phyloP scores from a whole-genome alignment of 1,140 invertebrate genomes.

The Medauroidea extradentata region DNA sequence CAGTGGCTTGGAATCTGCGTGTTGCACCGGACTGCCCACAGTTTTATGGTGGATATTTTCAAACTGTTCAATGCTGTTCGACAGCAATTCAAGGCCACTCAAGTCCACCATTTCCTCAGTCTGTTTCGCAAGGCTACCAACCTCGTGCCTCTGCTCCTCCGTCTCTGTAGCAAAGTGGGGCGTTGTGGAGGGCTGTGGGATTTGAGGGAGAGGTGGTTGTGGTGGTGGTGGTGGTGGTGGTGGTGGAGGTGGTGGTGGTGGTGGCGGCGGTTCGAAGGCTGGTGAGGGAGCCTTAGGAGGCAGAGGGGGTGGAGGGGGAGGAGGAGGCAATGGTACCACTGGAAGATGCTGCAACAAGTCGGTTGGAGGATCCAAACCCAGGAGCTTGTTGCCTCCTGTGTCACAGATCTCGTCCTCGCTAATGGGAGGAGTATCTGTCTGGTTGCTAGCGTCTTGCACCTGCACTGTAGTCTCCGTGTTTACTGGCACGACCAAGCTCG shows the following conservation, averaged over 20 bases:
- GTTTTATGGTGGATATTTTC: conserved; percentile 36
- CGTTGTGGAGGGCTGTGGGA: too few relatives aligned
- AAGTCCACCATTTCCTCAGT: conserved; percentile 52
- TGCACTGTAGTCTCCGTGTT: conserved; percentile 32
- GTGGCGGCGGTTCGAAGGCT: background rate
- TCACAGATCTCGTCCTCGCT: conserved; percentile 34
- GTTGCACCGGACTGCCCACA: too few relatives aligned
- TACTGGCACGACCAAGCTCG: conserved; percentile 44
- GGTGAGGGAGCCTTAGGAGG: conserved; percentile 37
- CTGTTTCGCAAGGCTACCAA: too few relatives aligned
- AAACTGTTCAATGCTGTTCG: conserved; percentile 73
- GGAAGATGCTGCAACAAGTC: too few relatives aligned
- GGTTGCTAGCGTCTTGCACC: conserved; percentile 74
- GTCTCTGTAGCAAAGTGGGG: too few relatives aligned
- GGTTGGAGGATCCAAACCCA: too few relatives aligned
- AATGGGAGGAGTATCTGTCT: conserved; percentile 59
- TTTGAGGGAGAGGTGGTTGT: too few relatives aligned
- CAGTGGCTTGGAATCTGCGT: too few relatives aligned
- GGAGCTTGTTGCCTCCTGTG: conserved; percentile 2
- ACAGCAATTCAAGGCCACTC: conserved; percentile 73
- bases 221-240: conserved; percentile 6
- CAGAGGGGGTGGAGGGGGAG: conserved; percentile 67
- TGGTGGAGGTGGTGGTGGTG: background rate
- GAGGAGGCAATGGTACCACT: conserved; percentile 53
- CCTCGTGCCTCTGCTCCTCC: too few relatives aligned